Conservation (phyloP, 1,140 invertebrate species). For the Anoplophora glabripennis region DNA sequence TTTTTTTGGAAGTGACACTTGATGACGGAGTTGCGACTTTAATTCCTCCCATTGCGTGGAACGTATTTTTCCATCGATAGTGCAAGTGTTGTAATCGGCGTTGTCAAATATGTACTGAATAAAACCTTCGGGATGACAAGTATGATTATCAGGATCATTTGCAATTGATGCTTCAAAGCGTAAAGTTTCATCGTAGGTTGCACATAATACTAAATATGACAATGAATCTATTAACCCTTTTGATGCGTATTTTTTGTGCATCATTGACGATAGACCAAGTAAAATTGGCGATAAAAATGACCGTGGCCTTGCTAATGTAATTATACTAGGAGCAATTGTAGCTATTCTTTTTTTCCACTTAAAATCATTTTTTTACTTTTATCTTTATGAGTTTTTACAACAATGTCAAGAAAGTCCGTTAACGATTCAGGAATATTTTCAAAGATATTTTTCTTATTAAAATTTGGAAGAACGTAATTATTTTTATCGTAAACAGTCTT, state of each 20-base stretch:
- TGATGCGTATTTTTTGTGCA: slow-evolving; percentile 18
- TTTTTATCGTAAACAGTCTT: neutral
- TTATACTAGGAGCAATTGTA: slow-evolving; percentile 15
- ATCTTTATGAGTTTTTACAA: slow-evolving; percentile 8
- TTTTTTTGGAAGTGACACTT: too few species aligned
- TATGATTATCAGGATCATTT: slow-evolving; percentile 14
- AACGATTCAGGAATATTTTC: slow-evolving; percentile 3
- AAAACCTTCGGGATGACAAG: slow-evolving; percentile 4
- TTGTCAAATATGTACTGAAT: slow-evolving; percentile 13
- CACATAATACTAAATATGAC: slow-evolving; percentile 17
- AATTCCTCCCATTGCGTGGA: too few species aligned
- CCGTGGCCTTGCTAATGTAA: slow-evolving; percentile 17
- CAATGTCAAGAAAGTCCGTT: neutral
- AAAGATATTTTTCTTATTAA: neutral
- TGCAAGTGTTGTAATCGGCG: too few species aligned
- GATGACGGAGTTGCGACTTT: too few species aligned
- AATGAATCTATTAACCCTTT: slow-evolving; percentile 15
- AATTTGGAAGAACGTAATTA: neutral
- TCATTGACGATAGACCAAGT: slow-evolving; percentile 18
- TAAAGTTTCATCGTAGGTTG: slow-evolving; percentile 20
- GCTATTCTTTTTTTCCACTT: slow-evolving; percentile 16
- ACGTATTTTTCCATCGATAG: slow-evolving; percentile 17
- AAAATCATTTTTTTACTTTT: slow-evolving; percentile 4
- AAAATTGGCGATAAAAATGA: slow-evolving; percentile 23
- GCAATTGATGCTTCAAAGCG: slow-evolving; percentile 16